Percentiles rank a stretch among this genome's conserved stretches.
phyloP scores from a whole-genome alignment of 1,140 invertebrate species.

The Bacillus rossius region DNA sequence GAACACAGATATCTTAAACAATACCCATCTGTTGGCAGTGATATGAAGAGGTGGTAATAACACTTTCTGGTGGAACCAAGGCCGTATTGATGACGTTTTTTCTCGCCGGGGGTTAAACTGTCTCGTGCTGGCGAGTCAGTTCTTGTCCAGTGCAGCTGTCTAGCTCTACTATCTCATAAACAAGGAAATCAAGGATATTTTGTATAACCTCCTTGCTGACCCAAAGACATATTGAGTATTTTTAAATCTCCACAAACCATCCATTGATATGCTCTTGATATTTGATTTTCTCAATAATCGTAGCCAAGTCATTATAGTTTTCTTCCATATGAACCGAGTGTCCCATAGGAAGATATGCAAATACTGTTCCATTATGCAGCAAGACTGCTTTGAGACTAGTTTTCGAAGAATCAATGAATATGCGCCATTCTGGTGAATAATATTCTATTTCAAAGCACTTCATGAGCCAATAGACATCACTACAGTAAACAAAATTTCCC shows the following conservation, averaged over 20 bases:
- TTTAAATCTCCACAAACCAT: too few relatives aligned
- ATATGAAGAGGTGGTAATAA: conserved; percentile 2
- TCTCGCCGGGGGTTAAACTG: neutral
- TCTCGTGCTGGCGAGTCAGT: neutral
- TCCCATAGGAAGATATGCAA: neutral
- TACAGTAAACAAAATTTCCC: conserved; percentile 16
- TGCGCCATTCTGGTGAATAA: conserved; percentile 3
- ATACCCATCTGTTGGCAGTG: neutral
- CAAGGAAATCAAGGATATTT: conserved; percentile 1
- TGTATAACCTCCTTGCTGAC: neutral
- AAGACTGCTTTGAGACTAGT: too few relatives aligned
- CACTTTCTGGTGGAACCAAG: neutral
- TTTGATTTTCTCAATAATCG: too few relatives aligned
- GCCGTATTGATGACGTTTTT: conserved; percentile 4
- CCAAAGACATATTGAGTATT: neutral
- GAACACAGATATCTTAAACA: neutral
- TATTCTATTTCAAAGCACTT: conserved; percentile 28
- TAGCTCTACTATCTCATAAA: neutral
- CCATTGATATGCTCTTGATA: too few relatives aligned
- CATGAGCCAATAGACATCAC: conserved; percentile 15
- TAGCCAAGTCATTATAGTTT: too few relatives aligned
- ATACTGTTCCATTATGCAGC: too few relatives aligned
- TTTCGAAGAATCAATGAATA: too few relatives aligned
- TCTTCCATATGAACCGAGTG: too few relatives aligned
- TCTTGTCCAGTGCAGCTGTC: neutral